A percentile compares a stretch with the other conserved stretches of the same genome.
These are phyloP conservation scores for Aleadryas rufinucha DNA, from an alignment of 2,113 vertebrate species.

Conservation along the genomic window DNA sequence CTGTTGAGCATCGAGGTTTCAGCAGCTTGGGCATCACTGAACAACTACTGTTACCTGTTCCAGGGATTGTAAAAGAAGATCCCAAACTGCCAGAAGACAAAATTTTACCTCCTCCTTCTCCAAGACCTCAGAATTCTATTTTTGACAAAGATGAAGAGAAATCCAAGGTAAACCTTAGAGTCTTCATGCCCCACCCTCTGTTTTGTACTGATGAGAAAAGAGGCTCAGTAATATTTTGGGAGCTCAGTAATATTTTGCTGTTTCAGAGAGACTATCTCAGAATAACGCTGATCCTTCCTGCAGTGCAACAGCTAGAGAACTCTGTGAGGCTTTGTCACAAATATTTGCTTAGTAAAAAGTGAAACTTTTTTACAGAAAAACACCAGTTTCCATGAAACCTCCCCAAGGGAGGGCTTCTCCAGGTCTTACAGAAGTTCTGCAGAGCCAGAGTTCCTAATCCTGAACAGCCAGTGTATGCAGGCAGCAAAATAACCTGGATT, in stretches of 20 bases:
- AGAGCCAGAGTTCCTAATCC: neutral
- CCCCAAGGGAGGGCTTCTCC: neutral
- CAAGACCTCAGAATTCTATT: constrained; percentile 80
- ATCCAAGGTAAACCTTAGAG: constrained; percentile 74
- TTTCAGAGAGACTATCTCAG: neutral
- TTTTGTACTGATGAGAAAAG: neutral
- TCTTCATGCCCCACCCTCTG: neutral
- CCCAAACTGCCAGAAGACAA: constrained; percentile 79
- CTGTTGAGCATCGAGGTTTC: neutral
- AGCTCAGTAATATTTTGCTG: too few species aligned
- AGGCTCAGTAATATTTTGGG: neutral
- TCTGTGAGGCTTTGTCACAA: neutral
- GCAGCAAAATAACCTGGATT: neutral
- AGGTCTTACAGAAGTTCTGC: neutral
- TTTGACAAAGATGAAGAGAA: constrained; percentile 89
- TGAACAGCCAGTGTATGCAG: neutral
- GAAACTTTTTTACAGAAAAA: neutral
- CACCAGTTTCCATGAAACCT: neutral
- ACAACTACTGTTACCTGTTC: neutral
- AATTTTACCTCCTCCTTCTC: constrained; percentile 82
- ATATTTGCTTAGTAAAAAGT: neutral
- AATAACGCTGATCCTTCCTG: neutral
- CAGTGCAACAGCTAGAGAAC: neutral
- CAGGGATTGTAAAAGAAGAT: constrained; percentile 88
- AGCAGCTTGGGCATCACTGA: neutral